Conservation (phyloP, 35 echinoderm and acorn worm species). For the Lytechinus variegatus region DNA sequence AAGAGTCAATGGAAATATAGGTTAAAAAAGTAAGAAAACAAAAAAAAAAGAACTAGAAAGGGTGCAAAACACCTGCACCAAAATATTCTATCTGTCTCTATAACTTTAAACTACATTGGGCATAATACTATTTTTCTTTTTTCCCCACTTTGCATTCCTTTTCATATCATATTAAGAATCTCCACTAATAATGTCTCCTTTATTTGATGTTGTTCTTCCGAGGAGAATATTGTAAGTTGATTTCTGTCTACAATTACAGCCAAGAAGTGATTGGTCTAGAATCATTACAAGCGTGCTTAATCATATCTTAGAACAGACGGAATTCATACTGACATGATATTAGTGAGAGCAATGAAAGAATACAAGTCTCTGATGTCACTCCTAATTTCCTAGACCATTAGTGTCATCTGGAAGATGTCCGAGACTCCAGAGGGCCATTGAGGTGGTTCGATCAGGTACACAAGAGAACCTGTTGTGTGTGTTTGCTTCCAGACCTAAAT, state of each 20-base stretch:
- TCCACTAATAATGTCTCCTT: not conserved
- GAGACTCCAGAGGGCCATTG: not conserved
- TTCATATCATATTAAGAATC: not conserved
- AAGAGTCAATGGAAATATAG: not conserved
- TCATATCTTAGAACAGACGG: not conserved
- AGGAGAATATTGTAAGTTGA: not conserved
- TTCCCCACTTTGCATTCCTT: not conserved
- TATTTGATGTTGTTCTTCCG: not conserved
- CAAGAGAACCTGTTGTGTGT: not conserved
- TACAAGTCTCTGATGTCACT: not conserved
- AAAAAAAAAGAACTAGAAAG: not conserved
- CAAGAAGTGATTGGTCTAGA: not conserved
- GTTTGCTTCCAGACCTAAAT: not conserved
- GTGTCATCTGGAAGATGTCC: not conserved
- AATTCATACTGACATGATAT: slow-evolving; percentile 20
- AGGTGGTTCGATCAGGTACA: not conserved
- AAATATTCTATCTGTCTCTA: not conserved
- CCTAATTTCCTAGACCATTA: slow-evolving; percentile 2
- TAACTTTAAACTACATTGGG: not conserved
- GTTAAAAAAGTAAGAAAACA: not conserved
- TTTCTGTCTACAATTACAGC: not conserved
- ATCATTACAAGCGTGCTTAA: not conserved
- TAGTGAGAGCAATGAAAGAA: not conserved
- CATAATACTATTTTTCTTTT: not conserved
- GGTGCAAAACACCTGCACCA: not conserved